Base-by-base conservation (phyloP, 1,140 invertebrate genomes). In the Vanessa atalanta region DNA sequence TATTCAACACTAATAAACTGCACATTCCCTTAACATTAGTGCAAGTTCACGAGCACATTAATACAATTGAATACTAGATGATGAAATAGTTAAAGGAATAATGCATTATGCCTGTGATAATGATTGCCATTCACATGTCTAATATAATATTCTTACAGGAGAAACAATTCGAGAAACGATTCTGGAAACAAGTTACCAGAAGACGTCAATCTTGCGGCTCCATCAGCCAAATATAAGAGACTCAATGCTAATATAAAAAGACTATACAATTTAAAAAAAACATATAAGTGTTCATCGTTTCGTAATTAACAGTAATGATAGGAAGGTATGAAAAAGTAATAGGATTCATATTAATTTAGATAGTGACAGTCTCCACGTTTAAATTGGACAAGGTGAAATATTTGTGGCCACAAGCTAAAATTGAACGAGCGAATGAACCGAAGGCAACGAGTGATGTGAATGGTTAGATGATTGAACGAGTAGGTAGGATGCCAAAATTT, bases 131-230 rank as follows among this genome's bases (percentile, higher is more conserved):
- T 57, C 20, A 57, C 53, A 64, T 53, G 14, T 70, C 47, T 79
- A 71, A 79, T 37, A 47, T 20, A 48, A 72, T 76, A 63, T 84
- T 86, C 77, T 93, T 91, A 66, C 91, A 92, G 90, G 91, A 93
- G 72, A 93, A 90, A 79, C 86, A 91, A 80, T 87, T 91, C 75
- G 91, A 93, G 76, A 93, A 92, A 90, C 81, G 91, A 68, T 92
- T 93, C 76, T 93, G 91, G 91, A 93, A 92, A 87, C 91, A 93
- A 84, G 89, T 93, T 73, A 91, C 84, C 73, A 88, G 89, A 85
- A 88, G 91, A 86, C 88, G 91, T 66, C 89, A 90, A 76, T 93
- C 91, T 75, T 85, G 84, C 60, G 89, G 90, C 76, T 89, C 91
- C 66, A 87, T 92, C 80, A 92, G 86, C 79, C 91, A 93, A 84